Evolutionary conservation across 2,113 vertebrate species (phyloP).

Genomic region (Percina caprodes): DNA sequence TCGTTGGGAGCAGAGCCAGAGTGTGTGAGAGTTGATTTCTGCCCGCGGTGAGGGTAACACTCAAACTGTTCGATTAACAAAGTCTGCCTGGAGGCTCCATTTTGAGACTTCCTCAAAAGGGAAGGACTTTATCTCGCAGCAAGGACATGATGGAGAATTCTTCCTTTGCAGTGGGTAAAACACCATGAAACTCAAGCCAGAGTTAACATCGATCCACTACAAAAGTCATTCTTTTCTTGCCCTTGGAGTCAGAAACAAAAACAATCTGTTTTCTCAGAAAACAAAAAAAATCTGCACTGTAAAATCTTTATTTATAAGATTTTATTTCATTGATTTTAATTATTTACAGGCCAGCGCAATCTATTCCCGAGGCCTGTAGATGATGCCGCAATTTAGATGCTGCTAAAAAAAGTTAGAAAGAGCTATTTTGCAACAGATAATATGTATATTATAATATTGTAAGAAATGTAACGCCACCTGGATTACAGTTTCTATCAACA

Average conservation of each 20-base stretch:
- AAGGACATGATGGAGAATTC: slow-evolving; percentile 51
- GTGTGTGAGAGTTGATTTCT: slow-evolving; percentile 72
- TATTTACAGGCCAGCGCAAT: no score
- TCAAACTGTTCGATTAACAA: slow-evolving; percentile 69
- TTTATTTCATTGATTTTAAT: no score
- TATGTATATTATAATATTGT: no score
- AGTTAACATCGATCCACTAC: slow-evolving; percentile 55
- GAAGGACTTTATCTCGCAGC: slow-evolving; percentile 43
- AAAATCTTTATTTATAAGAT: no score
- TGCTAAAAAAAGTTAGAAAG: no score
- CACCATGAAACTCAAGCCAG: slow-evolving; percentile 32
- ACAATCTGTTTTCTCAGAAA: slow-evolving; percentile 32
- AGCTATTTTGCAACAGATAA: not conserved
- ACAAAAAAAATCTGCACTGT: no score
- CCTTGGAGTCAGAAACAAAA: slow-evolving; percentile 48
- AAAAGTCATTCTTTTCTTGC: slow-evolving; percentile 49
- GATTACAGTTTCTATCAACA: no score
- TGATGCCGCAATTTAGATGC: not conserved
- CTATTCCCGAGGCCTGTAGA: not conserved
- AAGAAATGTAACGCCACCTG: not conserved
- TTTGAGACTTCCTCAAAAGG: slow-evolving; percentile 52
- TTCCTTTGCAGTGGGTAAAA: slow-evolving; percentile 51
- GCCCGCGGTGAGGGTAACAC: slow-evolving; percentile 68
- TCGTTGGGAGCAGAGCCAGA: slow-evolving; percentile 37
- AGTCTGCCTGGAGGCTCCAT: slow-evolving; percentile 70